A percentile compares a stretch with the other conserved stretches of the same genome.
Conservation (phyloP, 2,888 invertebrate species). For the Mythimna loreyi region DNA sequence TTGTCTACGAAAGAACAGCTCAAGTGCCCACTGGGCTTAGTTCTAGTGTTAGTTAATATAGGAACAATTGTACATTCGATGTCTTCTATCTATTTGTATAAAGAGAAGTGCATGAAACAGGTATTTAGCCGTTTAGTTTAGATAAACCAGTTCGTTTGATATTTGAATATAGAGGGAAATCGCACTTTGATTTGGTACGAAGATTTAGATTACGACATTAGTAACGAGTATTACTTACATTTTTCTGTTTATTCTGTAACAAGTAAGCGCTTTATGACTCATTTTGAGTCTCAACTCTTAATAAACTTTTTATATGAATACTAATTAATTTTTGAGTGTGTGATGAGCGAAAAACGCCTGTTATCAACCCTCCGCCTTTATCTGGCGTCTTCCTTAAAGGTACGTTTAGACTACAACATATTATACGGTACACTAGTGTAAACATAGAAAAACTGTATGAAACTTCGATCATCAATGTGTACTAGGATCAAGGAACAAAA, state of each 20-base stretch:
- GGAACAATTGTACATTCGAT: constrained; percentile 61
- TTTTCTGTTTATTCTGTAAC: background rate
- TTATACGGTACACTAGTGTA: no score
- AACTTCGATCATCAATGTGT: no score
- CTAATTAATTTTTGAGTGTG: no score
- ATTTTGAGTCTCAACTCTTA: no score
- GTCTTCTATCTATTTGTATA: constrained; percentile 60
- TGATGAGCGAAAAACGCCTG: no score
- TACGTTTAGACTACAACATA: no score
- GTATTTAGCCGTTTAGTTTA: constrained; percentile 39
- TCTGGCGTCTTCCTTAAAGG: no score
- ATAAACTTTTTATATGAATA: no score
- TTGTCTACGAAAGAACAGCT: constrained; percentile 54
- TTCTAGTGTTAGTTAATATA: constrained; percentile 55
- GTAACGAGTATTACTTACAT: background rate
- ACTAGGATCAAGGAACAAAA: no score
- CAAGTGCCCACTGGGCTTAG: constrained; percentile 51
- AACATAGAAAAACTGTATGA: no score
- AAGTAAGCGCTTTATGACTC: background rate
- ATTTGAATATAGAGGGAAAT: constrained; percentile 25
- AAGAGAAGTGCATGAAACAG: constrained; percentile 56
- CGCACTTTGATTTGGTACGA: constrained; percentile 32
- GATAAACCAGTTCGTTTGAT: constrained; percentile 23
- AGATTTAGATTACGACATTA: constrained; percentile 32
- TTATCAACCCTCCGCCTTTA: no score